Base-by-base conservation (phyloP, 1,140 invertebrate genomes). In the Formica exsecta region DNA sequence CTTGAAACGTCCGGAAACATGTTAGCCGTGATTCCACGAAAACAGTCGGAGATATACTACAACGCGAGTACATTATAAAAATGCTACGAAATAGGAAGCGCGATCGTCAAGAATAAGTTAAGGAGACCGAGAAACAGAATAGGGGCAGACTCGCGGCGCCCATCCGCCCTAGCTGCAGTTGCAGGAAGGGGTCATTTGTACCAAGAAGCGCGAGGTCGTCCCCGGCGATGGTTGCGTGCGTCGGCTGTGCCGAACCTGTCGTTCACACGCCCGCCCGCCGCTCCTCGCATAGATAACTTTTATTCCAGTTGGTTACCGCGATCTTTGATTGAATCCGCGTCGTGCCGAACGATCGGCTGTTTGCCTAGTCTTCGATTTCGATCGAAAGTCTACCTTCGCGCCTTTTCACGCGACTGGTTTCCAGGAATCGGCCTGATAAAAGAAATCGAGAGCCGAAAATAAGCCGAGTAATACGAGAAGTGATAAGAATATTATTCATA, bases 311-410 rank as follows among this genome's bases (percentile, higher is more conserved):
- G 89, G 66, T 87, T 90, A 76, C 75, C 92, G 92, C 92, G 92
- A 94, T 93, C 92, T 90, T 88, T 92, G 93, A 94, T 94, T 94
- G 92, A 94, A 94, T 93, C 92, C 92, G 91, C 91, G 87, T 92
- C 89, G 89, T 90, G 87, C 86, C 19, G 76, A 65, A 86, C 87
- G 76, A 90, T 77, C 88, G 87, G 90, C 88, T 89, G 86, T 90
- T 91, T 90, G 71, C 76, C 73, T 70, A 51, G 79, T 86, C 86
- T 80, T 84, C 89, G 87, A 86, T 89, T 86, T 73, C 48, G 48
- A 51, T 51, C 48, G 6, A 51, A 13, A 75, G 48, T 77, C 74
- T 48, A 36, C 38, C 32, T 44, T 29, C 44, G 57, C 29, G 68
- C 68, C 74, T 77, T 73, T 86, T 89, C 68, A 71, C 76, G 70